Base-by-base conservation (phyloP, 2,888 invertebrate species). In the Heliconius cydno region DNA sequence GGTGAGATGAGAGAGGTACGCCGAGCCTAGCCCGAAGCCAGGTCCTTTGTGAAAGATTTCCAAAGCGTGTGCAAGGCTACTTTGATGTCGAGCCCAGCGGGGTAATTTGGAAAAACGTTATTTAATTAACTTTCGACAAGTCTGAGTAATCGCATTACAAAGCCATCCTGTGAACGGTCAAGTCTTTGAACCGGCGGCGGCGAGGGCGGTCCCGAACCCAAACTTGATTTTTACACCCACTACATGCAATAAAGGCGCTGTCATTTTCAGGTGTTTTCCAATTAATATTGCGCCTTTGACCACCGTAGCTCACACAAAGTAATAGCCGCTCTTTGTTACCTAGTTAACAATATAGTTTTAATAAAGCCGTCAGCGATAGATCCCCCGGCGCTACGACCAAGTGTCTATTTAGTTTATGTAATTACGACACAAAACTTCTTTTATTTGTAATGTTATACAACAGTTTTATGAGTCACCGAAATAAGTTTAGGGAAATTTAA, bases 101-200 rank as follows among this genome's bases (percentile, higher is more conserved):
- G 93, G 92, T 94, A 92, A 94, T 94, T 94, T 91, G 91, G 94
- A 95, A 94, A 94, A 94, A 94, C 94, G 94, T 92, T 94, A 94
- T 94, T 95, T 95, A 95, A 95, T 95, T 94, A 94, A 94, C 92
- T 94, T 94, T 94, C 93, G 94, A 95, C 94, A 94, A 94, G 93
- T 94, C 91, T 86, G 90, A 88, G 92, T 94, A 94, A 94, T 94
- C 94, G 94, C 87, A 92, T 94, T 94, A 94, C 94, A 94, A 94
- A 95, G 94, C 93, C 91, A 90, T 89, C 86, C 90, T 90, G 88
- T 88, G 89, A 88, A 90, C 90, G 93, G 94, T 92, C 94, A 92
- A 92, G 92, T 92, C 93, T 93, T 93, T 93, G 94, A 91, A 90
- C 88, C 86, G 84, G 86, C 84, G 84, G 86, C 81, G 85, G 86